Percentiles rank a stretch among this genome's conserved stretches.
Evolutionary conservation across 2,113 vertebrate genomes (phyloP).

Genomic region (Nycticryphes semicollaris): DNA sequence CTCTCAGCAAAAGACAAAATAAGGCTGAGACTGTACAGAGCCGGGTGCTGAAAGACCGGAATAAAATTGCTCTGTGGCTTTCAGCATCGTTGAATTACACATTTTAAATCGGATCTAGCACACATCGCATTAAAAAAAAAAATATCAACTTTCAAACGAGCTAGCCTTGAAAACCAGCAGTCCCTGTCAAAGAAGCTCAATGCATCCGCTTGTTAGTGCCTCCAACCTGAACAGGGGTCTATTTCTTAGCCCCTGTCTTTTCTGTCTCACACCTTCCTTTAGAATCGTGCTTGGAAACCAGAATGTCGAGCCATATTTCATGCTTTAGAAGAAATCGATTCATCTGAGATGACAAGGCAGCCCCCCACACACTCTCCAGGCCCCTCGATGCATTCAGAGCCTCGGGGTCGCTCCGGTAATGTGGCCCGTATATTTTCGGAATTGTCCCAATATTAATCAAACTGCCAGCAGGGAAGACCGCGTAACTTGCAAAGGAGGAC

Average conservation of each 20-base stretch:
- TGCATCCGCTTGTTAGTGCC: slow-evolving; percentile 41
- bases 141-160: not conserved
- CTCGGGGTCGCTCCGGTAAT: not conserved
- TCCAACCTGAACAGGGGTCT: slow-evolving; percentile 30
- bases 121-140: not conserved
- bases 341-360: slow-evolving; percentile 37
- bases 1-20: slow-evolving; percentile 26
- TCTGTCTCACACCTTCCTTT: slow-evolving; percentile 58
- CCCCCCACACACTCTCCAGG: not conserved
- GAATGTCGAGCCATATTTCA: slow-evolving; percentile 45
- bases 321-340: slow-evolving; percentile 35
- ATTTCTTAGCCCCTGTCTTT: slow-evolving; percentile 15
- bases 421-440: not conserved
- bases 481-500: not conserved
- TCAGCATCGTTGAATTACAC: slow-evolving; percentile 10
- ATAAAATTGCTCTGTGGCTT: slow-evolving; percentile 52
- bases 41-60: not conserved
- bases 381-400: not conserved
- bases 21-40: slow-evolving; percentile 36
- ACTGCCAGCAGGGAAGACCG: not conserved
- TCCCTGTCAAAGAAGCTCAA: slow-evolving; percentile 48
- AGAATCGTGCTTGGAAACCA: slow-evolving; percentile 56
- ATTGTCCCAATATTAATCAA: not conserved
- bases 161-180: slow-evolving; percentile 26
- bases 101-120: slow-evolving; percentile 8